Conservation (phyloP, 2,797 vertebrate species). For the Poeciliopsis presidionis region DNA sequence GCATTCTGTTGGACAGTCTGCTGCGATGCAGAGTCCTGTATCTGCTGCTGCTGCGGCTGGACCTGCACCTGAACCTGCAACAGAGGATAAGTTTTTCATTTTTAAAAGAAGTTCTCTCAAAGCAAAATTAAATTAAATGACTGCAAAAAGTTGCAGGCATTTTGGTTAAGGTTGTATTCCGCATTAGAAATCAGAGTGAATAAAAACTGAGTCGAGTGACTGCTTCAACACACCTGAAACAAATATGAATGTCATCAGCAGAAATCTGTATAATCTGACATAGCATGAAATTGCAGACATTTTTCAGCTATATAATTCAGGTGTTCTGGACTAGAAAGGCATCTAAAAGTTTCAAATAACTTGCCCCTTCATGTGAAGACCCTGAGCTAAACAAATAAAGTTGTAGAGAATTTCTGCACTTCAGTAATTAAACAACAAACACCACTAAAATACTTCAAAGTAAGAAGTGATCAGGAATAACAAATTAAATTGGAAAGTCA, state of each 20-base stretch:
- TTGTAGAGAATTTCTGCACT: not conserved
- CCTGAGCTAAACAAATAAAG: not conserved
- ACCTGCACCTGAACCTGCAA: constrained; percentile 92
- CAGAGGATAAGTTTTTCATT: constrained; percentile 10
- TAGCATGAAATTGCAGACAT: not conserved
- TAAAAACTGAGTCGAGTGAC: not conserved
- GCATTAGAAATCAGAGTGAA: not conserved
- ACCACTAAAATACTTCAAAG: not conserved
- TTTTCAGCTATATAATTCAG: not conserved
- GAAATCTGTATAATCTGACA: not conserved
- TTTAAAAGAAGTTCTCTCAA: not conserved
- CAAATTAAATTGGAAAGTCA: not conserved
- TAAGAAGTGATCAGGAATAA: not conserved
- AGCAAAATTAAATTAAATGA: not conserved
- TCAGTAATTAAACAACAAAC: not conserved
- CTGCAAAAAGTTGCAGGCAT: too few relatives aligned
- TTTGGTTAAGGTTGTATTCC: not conserved
- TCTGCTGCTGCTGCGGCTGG: constrained; percentile 90
- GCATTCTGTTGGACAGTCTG: constrained; percentile 85
- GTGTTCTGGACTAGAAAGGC: not conserved
- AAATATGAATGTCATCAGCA: not conserved
- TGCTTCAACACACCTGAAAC: not conserved
- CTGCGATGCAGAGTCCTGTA: constrained; percentile 85
- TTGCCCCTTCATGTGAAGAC: not conserved
- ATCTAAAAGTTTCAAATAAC: not conserved